Evolutionary conservation across 2,113 vertebrate genomes (phyloP).

Genomic region (Tachycineta bicolor): DNA sequence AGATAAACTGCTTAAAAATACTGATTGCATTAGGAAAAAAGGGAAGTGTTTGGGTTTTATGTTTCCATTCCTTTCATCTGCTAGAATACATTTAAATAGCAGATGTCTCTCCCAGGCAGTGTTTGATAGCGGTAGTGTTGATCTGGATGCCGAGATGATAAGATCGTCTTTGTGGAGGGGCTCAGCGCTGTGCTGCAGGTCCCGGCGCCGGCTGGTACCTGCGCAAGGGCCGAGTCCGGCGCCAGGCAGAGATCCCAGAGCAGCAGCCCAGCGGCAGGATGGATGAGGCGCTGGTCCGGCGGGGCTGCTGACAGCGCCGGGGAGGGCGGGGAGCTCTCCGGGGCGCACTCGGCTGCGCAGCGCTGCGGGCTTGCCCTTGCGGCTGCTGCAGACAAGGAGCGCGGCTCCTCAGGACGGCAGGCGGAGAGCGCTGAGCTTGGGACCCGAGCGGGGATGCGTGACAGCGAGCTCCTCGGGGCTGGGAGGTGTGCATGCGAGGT

Average conservation of each 20-base stretch:
- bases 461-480: not conserved
- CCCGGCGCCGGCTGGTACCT: not conserved
- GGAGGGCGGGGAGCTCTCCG: not conserved
- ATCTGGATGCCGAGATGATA: not conserved
- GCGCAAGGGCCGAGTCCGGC: accelerated
- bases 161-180: not conserved
- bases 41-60: constrained; percentile 10
- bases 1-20: constrained; percentile 60
- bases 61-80: constrained; percentile 27
- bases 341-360: not conserved
- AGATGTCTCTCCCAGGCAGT: constrained; percentile 26
- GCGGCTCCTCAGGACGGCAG: accelerated
- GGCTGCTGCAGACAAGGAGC: not conserved
- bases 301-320: not conserved
- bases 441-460: accelerated
- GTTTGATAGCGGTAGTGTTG: not conserved
- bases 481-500: not conserved
- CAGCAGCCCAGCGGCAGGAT: not conserved
- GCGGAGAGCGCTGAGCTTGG: not conserved
- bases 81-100: constrained; percentile 31
- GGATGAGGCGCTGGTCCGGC: not conserved
- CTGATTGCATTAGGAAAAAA: constrained; percentile 35
- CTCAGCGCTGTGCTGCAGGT: not conserved
- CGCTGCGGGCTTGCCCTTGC: not conserved
- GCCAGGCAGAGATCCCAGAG: not conserved